Evolutionary conservation across 2,888 invertebrate species (phyloP).

Genomic region (Agrochola circellaris): DNA sequence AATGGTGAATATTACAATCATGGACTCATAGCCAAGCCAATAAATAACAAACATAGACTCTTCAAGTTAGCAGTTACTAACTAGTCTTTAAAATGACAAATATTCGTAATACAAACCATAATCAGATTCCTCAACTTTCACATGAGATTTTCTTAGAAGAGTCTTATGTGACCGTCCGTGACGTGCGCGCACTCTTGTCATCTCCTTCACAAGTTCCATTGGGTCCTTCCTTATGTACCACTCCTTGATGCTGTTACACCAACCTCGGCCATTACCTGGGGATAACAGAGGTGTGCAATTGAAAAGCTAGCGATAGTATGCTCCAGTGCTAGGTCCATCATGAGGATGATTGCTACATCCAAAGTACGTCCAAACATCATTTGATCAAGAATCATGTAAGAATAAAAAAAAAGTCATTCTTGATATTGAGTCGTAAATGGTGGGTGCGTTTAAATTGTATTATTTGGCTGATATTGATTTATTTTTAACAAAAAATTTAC

Average conservation of each 20-base stretch:
- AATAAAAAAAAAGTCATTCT: slow-evolving; percentile 3
- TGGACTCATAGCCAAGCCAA: not conserved
- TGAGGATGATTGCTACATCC: no score
- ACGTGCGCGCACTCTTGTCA: slow-evolving; percentile 91
- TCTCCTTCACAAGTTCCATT: slow-evolving; percentile 91
- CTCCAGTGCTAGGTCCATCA: not conserved
- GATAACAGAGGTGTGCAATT: not conserved
- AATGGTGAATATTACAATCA: not conserved
- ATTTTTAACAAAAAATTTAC: not conserved
- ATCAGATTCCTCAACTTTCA: slow-evolving; percentile 88
- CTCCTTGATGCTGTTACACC: slow-evolving; percentile 91
- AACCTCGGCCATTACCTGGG: slow-evolving; percentile 91
- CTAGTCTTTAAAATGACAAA: not conserved
- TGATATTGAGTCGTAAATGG: no score
- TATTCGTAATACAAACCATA: slow-evolving; percentile 75
- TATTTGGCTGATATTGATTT: not conserved
- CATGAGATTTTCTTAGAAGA: slow-evolving; percentile 92
- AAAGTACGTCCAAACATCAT: not conserved
- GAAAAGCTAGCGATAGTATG: not conserved
- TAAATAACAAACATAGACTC: not conserved
- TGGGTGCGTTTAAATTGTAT: not conserved
- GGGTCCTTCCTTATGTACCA: slow-evolving; percentile 93
- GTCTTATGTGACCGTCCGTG: slow-evolving; percentile 94
- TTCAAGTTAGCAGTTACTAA: not conserved
- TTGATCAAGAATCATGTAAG: not conserved